A percentile compares a stretch with the other conserved stretches of the same genome.
phyloP scores from a whole-genome alignment of 2,888 invertebrate genomes.

The Andrena trimmerana region DNA sequence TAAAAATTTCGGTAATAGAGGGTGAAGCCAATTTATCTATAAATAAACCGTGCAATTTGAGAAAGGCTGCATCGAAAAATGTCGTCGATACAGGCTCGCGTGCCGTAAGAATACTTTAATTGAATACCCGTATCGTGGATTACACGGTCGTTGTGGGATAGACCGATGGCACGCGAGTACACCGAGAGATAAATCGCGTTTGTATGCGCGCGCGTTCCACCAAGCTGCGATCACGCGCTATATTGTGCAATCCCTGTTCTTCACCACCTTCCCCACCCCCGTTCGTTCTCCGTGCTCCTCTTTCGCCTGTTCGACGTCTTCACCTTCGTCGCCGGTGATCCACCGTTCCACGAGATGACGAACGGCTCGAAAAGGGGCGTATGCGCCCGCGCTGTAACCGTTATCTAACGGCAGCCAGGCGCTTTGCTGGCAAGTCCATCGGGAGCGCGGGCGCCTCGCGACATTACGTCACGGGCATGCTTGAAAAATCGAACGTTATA shows the following conservation, averaged over 20 bases:
- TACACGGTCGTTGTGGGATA: constrained; percentile 24
- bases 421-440: constrained; percentile 4
- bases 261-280: constrained; percentile 18
- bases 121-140: constrained; percentile 35
- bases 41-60: not conserved
- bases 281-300: constrained; percentile 1
- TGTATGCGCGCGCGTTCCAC: constrained; percentile 55
- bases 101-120: constrained; percentile 34
- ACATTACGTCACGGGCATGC: constrained; percentile 46
- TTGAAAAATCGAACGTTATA: constrained; percentile 46
- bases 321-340: constrained; percentile 10
- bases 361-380: constrained; percentile 35
- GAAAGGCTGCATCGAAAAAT: not conserved
- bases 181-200: constrained; percentile 35
- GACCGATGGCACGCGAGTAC: constrained; percentile 17
- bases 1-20: not conserved
- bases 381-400: constrained; percentile 4
- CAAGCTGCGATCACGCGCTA: constrained; percentile 65
- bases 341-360: constrained; percentile 40
- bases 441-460: not conserved
- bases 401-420: constrained; percentile 47
- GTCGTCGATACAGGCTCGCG: constrained; percentile 3
- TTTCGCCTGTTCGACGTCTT: constrained; percentile 10
- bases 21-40: not conserved
- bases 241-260: constrained; percentile 65